A percentile compares a stretch with the other conserved stretches of the same genome.
Conservation (phyloP, 1,140 invertebrate genomes). For the Atta cephalotes region DNA sequence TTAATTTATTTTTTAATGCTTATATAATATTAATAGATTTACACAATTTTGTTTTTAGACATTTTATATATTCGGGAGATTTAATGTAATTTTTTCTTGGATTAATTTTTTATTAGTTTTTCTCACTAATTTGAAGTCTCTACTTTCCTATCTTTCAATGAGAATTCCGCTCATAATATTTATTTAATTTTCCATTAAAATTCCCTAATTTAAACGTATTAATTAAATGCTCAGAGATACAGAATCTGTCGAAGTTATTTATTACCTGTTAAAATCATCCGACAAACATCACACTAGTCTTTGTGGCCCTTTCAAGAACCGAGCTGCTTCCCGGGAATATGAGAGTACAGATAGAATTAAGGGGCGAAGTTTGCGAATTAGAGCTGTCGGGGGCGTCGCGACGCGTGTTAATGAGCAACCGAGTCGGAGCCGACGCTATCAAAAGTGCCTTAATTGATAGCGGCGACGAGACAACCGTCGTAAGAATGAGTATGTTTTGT, state of each 20-base stretch:
- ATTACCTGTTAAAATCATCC: constrained; percentile 30
- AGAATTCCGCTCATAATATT: not conserved
- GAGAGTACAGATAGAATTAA: constrained; percentile 52
- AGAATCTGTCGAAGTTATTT: constrained; percentile 11
- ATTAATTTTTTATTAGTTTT: not conserved
- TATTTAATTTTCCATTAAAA: not conserved
- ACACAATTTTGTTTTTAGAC: not conserved
- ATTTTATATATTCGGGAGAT: not conserved
- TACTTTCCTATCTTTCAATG: not conserved
- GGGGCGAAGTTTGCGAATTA: constrained; percentile 53
- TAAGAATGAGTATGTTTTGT: constrained; percentile 31
- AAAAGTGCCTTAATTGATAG: constrained; percentile 57
- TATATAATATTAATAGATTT: not conserved
- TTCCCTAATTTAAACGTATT: constrained; percentile 11
- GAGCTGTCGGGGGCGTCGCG: constrained; percentile 40
- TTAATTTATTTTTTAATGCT: not conserved
- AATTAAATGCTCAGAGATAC: not conserved
- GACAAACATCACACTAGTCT: constrained; percentile 7
- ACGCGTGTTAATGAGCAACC: constrained; percentile 58
- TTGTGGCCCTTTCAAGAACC: constrained; percentile 7
- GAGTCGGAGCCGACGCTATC: constrained; percentile 9
- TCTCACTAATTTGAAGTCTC: not conserved
- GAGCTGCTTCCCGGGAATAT: not conserved
- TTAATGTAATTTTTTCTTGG: not conserved
- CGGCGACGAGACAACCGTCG: constrained; percentile 11